phyloP scores from a whole-genome alignment of 2,113 vertebrate genomes.

The Scartelaos histophorus region DNA sequence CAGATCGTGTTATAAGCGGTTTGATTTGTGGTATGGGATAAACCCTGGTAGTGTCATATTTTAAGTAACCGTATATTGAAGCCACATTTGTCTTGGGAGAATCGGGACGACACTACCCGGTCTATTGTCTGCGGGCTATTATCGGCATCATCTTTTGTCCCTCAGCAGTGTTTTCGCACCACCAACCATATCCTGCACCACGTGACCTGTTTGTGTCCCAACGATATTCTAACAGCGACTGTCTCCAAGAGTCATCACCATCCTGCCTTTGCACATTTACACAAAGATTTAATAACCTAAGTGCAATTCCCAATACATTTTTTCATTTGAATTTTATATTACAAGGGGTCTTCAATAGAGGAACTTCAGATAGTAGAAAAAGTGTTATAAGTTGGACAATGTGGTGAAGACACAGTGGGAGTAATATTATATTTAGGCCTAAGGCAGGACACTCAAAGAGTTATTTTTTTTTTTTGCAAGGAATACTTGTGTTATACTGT shows the following conservation, averaged over 20 bases:
- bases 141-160: conserved; percentile 50
- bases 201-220: background rate
- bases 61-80: background rate
- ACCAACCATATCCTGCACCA: background rate
- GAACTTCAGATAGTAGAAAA: too few relatives aligned
- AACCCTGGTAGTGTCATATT: background rate
- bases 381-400: too few relatives aligned
- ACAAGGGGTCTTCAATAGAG: background rate
- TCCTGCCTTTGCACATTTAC: too few relatives aligned
- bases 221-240: background rate
- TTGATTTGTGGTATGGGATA: conserved; percentile 1
- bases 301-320: too few relatives aligned
- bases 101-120: conserved; percentile 30
- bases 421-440: too few relatives aligned
- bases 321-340: background rate
- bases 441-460: too few relatives aligned
- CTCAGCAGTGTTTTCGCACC: conserved; percentile 8
- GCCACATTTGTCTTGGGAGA: conserved; percentile 9
- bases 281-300: background rate
- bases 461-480: too few relatives aligned
- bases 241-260: background rate
- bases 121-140: conserved; percentile 27
- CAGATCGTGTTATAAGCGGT: background rate
- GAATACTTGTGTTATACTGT: too few relatives aligned
- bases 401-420: too few relatives aligned